phyloP scores from a whole-genome alignment of 1,140 invertebrate species.

The Bombus pascuorum region DNA sequence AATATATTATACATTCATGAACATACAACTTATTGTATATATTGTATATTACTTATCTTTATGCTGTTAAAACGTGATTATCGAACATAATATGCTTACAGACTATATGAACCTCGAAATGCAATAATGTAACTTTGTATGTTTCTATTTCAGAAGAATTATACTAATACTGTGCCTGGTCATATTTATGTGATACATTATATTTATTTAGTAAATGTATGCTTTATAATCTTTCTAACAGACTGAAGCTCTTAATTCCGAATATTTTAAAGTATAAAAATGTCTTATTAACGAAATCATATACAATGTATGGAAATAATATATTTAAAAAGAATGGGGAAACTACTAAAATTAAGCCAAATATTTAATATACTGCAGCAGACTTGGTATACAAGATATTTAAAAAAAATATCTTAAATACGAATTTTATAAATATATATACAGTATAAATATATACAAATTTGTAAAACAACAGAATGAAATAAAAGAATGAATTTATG shows the following conservation, averaged over 20 bases:
- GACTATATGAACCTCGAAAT: conserved; percentile 35
- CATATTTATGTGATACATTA: conserved; percentile 52
- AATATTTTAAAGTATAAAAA: conserved; percentile 19
- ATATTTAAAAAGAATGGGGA: not conserved
- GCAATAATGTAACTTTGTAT: conserved; percentile 28
- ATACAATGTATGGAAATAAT: conserved; percentile 1
- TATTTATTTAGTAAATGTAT: conserved; percentile 10
- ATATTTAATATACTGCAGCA: conserved; percentile 26
- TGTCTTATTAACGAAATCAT: conserved; percentile 1
- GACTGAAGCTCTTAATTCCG: not conserved
- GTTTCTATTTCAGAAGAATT: conserved; percentile 6
- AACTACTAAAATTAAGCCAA: conserved; percentile 28
- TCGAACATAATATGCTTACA: conserved; percentile 13
- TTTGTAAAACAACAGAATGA: conserved; percentile 21
- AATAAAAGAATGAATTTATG: conserved; percentile 7
- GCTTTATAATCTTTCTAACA: not conserved
- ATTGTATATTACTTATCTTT: conserved; percentile 33
- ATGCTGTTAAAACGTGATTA: conserved; percentile 27
- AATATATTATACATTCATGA: conserved; percentile 22
- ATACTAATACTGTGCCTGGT: conserved; percentile 5
- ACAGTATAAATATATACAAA: conserved; percentile 22
- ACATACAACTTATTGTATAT: conserved; percentile 56
- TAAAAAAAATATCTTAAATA: conserved; percentile 45
- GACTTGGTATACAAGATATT: not conserved
- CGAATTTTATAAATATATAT: conserved; percentile 50